A percentile compares a stretch with the other conserved stretches of the same genome.
These are phyloP conservation scores for Bedellia somnulentella DNA, from an alignment of 2,888 invertebrate genomes.

Conservation along the genomic window DNA sequence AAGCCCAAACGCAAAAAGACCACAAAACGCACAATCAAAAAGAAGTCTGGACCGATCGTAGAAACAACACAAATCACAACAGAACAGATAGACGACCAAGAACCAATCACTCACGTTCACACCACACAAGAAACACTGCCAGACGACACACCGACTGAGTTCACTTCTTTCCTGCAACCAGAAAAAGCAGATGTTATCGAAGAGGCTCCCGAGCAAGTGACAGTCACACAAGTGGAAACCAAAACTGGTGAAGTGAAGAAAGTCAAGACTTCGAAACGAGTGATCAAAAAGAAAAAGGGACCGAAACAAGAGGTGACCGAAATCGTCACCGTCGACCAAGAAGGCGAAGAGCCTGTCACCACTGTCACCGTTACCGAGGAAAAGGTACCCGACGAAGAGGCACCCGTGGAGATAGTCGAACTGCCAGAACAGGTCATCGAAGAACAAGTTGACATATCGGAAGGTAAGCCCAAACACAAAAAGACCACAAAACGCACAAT, in stretches of 20 bases:
- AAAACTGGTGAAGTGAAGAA: slow-evolving; percentile 11
- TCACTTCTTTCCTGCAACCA: slow-evolving; percentile 11
- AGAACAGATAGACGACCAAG: slow-evolving; percentile 20
- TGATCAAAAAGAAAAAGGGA: slow-evolving; percentile 27
- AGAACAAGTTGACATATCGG: slow-evolving; percentile 12
- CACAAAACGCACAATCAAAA: slow-evolving; percentile 30
- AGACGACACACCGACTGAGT: slow-evolving; percentile 7
- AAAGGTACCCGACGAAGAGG: slow-evolving; percentile 3
- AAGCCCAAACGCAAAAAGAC: slow-evolving; percentile 19
- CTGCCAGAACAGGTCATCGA: slow-evolving; percentile 14
- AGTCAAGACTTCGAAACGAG: slow-evolving; percentile 11
- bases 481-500: slow-evolving; percentile 20
- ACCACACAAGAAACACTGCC: slow-evolving; percentile 7
- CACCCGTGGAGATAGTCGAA: slow-evolving; percentile 15
- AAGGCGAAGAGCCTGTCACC: slow-evolving; percentile 10
- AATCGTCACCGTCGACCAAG: slow-evolving; percentile 26
- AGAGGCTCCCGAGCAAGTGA: slow-evolving; percentile 10
- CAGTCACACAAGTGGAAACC: slow-evolving; percentile 11
- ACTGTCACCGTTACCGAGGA: slow-evolving; percentile 5
- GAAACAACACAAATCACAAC: slow-evolving; percentile 12
- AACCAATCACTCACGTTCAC: slow-evolving; percentile 12
- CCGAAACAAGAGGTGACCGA: slow-evolving; percentile 26
- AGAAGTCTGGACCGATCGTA: slow-evolving; percentile 22
- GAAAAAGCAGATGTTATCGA: slow-evolving; percentile 11
- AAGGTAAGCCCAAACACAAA: slow-evolving; percentile 12